Evolutionary conservation across 2,797 vertebrate genomes (phyloP), one percentile per base, ranked within the genome.

Genomic region (Enoplosus armatus): DNA sequence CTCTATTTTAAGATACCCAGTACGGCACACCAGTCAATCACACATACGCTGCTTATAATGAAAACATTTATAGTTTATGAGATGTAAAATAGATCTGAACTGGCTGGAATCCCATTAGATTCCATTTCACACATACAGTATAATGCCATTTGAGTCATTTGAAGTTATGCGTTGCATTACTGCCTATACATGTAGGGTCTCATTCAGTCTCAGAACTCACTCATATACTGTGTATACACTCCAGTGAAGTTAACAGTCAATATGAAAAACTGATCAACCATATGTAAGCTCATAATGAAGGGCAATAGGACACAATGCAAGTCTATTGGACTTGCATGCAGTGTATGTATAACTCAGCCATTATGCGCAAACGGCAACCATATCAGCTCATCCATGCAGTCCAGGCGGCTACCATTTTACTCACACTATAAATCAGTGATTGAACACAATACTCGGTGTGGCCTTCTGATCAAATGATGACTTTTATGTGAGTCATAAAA

Each of bases 401-500:
- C 16, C 24, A 6, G 22, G 33, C 50, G 39, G 9, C 8, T 56
- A 39, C 33, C 41, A 41, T 24, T 45, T 16, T 20, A 33, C 27
- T 69, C 43, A 31, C 24, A 9, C 37, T 31, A 41, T 76, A 62
- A 79, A 66, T 71, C 26, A 56, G 5, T 62, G 18, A 55, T 10
- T 61, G 16, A 35, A 65, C 24, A 47, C 11, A 35, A 29, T 51
- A 10, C 26, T 71, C 51, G 27, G 4, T 8, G 24, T 48, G 51
- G 12, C 39, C 37, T 11, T 29, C 58, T 65, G 14, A 64, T 69
- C n/a, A 53, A 72, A 56, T 29, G n/a, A 65, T 70, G 69, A 63
- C 56, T 79, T 83, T 73, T 61, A 66, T 78, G 43, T 54, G 63
- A 80, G 59, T 50, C 67, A 73, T 78, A 78, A 76, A 76, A 78